phyloP scores from a whole-genome alignment of 2,113 vertebrate genomes.

The Cochlearius cochlearius region DNA sequence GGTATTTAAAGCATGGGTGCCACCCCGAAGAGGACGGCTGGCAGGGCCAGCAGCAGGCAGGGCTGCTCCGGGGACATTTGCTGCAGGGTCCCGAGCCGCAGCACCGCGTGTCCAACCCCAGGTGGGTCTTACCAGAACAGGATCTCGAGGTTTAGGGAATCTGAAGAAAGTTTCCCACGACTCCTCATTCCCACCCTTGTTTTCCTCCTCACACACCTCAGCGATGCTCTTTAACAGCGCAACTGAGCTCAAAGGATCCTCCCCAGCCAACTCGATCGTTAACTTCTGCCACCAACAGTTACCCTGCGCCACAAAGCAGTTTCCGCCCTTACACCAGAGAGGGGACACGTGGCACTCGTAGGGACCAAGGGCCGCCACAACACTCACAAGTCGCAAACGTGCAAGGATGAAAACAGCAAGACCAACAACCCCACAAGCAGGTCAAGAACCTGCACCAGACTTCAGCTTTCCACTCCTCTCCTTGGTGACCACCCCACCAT shows the following conservation, averaged over 20 bases:
- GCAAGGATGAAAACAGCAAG: neutral
- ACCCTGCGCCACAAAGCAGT: neutral
- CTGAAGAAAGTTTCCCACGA: neutral
- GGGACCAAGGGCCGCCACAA: neutral
- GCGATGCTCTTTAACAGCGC: neutral
- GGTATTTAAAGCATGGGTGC: neutral
- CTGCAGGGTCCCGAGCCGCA: accelerated
- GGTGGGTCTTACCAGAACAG: neutral
- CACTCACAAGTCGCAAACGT: accelerated
- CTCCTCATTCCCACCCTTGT: neutral
- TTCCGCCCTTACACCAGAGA: neutral
- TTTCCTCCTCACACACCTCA: neutral
- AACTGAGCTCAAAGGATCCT: neutral
- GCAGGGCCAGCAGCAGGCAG: neutral
- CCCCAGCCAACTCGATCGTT: no score
- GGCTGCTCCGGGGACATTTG: neutral
- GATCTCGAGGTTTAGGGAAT: neutral
- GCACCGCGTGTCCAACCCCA: accelerated
- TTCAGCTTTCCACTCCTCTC: neutral
- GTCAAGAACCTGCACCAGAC: accelerated
- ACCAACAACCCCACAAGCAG: no score
- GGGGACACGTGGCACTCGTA: neutral
- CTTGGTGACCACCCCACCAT: neutral
- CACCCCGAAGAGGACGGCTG: neutral
- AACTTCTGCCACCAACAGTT: no score